Evolutionary conservation across 2,888 invertebrate species (phyloP), one percentile per base, ranked within the genome.

Genomic region (Leucophenga montana): DNA sequence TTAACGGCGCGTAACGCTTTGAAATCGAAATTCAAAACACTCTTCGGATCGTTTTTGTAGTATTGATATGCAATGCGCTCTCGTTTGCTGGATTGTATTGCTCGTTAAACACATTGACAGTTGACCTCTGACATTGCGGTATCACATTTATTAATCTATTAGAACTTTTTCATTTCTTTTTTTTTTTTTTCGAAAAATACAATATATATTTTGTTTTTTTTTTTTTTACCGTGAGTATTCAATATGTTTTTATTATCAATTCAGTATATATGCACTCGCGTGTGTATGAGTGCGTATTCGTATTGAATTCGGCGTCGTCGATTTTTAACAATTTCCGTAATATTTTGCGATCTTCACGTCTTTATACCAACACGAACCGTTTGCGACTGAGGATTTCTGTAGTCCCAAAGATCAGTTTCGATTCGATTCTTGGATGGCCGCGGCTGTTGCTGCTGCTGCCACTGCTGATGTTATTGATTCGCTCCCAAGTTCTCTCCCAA

Each of bases 311-410:
- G 31, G 44, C 46, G 18, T 65, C 9, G 18, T 27, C 16, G 16
- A n/a, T 50, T 22, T 14, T 27, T 27, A 11, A 16, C 11, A 13
- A 50, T 22, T 69, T 74, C 70, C 46, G 72, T 68, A 71, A 72
- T 77, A 68, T 39, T 73, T 67, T 74, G 77, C 78, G 81, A 74
- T 80, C 72, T 81, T 78, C 78, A 86, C 88, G 88, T 88, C 88
- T 87, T 85, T 84, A 87, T 86, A 79, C 85, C 84, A 86, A 82
- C 86, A 86, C 88, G 86, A 82, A 85, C 81, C 85, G 85, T 83
- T 85, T 85, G 82, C 82, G 85, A 88, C 89, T 88, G 88, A 80
- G 79, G 85, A 83, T 84, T 69, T 74, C 61, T 46, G 62, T 48
- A 64, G 62, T 64, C 46, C 59, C 59, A 59, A 59, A 59, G 59